Conservation (phyloP, 2,797 vertebrate genomes). For the Eulemur albifrons region DNA sequence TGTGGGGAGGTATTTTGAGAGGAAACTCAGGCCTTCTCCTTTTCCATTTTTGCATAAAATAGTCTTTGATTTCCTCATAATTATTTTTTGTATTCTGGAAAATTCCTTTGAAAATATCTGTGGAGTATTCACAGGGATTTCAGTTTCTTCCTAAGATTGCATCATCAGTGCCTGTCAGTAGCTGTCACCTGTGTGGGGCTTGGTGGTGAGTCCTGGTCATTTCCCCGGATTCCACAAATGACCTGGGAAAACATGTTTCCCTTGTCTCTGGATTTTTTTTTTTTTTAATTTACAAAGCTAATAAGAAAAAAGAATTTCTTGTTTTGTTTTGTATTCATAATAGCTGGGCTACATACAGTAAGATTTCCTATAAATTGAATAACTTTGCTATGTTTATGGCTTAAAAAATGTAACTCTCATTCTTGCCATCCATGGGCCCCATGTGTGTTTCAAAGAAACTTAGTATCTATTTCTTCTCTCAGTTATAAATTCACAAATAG, state of each 20-base stretch:
- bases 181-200: background rate
- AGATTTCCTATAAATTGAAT: background rate
- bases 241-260: background rate
- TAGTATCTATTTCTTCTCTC: slow-evolving; percentile 60
- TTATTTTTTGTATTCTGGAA: background rate
- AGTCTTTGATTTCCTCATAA: background rate
- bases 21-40: background rate
- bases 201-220: background rate
- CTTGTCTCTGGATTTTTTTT: background rate
- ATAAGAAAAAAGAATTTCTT: background rate
- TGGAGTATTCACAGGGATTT: background rate
- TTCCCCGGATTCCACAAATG: background rate
- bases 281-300: background rate
- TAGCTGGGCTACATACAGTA: background rate
- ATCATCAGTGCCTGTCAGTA: background rate
- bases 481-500: slow-evolving; percentile 61
- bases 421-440: background rate
- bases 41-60: background rate
- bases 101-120: background rate
- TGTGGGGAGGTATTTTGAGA: background rate
- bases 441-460: slow-evolving; percentile 42
- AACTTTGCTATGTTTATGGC: background rate
- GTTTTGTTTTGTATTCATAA: background rate
- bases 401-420: background rate
- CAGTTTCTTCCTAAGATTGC: background rate